These are phyloP conservation scores for Thomomys bottae DNA, from an alignment of 2,113 vertebrate species.

Conservation along the genomic window DNA sequence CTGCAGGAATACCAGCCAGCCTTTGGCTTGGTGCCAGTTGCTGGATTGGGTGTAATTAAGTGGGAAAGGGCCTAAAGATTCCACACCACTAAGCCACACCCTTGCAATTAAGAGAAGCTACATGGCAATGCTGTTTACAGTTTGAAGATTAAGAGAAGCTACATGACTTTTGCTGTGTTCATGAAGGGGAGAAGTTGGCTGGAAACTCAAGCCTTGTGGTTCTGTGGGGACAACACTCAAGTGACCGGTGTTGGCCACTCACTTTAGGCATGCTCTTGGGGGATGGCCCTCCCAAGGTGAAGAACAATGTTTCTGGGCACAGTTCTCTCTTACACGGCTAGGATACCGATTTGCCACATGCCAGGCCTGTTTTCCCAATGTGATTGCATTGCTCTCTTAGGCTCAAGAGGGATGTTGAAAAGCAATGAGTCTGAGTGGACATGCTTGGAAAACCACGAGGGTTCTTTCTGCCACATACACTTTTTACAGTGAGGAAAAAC, in stretches of 20 bases:
- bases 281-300: neutral
- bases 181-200: neutral
- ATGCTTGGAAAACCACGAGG: neutral
- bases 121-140: neutral
- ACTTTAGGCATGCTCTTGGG: neutral
- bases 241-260: too few species aligned
- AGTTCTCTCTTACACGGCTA: neutral
- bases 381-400: rapidly evolving
- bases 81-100: neutral
- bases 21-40: neutral
- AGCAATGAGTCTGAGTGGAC: neutral
- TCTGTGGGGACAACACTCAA: rapidly evolving
- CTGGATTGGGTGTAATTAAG: neutral
- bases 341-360: rapidly evolving
- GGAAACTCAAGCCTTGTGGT: neutral
- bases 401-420: neutral
- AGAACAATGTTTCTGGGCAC: rapidly evolving
- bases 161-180: neutral
- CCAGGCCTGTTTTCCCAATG: neutral
- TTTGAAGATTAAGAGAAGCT: neutral
- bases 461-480: neutral
- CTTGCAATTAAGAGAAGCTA: neutral
- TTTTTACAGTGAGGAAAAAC: neutral
- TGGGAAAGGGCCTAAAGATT: neutral
- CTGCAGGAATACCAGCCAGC: neutral